Percentiles rank a stretch among this genome's conserved stretches.
These are phyloP conservation scores for Spialia ferax DNA, from an alignment of 2,888 invertebrate genomes.

Conservation along the genomic window DNA sequence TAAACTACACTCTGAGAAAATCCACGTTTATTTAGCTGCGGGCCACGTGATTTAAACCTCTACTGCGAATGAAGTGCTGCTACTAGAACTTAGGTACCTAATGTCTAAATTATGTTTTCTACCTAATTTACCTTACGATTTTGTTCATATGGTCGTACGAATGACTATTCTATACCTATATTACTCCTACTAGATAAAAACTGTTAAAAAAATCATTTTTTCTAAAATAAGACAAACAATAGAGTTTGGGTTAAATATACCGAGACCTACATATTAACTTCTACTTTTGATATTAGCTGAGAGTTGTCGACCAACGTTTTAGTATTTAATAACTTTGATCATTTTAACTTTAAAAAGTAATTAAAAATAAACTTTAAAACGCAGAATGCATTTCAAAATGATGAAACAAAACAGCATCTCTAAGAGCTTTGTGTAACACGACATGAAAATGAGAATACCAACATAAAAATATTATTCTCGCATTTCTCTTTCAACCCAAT, in stretches of 20 bases:
- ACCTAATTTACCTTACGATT: not conserved
- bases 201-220: too few species aligned
- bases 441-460: conserved; percentile 6
- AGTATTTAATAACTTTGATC: not conserved
- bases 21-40: conserved; percentile 35
- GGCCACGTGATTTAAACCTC: not conserved
- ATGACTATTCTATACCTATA: too few species aligned
- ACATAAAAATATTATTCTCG: conserved; percentile 32
- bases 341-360: not conserved
- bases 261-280: too few species aligned
- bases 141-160: not conserved
- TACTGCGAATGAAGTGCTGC: not conserved
- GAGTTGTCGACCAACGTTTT: too few species aligned
- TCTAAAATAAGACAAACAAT: too few species aligned
- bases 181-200: too few species aligned
- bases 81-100: not conserved
- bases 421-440: conserved; percentile 17
- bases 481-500: conserved; percentile 31
- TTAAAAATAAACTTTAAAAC: not conserved
- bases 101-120: not conserved
- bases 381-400: not conserved
- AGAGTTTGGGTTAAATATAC: too few species aligned
- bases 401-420: not conserved
- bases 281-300: too few species aligned
- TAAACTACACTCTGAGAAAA: conserved; percentile 37